Evolutionary conservation across 1,140 invertebrate genomes (phyloP).

Genomic region (Metaphire vulgaris): DNA sequence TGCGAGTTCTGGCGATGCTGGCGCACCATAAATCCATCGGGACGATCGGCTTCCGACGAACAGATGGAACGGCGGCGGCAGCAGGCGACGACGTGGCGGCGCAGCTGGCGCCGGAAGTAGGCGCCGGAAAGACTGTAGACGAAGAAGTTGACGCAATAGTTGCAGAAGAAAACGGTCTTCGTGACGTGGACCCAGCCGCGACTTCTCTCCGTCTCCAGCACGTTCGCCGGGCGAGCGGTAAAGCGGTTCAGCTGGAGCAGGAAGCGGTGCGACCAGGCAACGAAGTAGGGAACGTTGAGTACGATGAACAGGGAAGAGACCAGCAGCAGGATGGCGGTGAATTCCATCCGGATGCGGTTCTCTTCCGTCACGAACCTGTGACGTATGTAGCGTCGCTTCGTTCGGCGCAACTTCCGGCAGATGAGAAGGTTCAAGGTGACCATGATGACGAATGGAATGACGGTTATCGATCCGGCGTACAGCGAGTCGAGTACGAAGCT

Average conservation of each 20-base stretch:
- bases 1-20: neutral
- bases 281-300: constrained; percentile 39
- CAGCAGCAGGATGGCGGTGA: constrained; percentile 38
- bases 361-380: constrained; percentile 29
- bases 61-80: neutral
- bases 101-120: constrained; percentile 32
- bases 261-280: constrained; percentile 37
- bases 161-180: constrained; percentile 38
- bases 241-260: constrained; percentile 18
- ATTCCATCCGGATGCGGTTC: constrained; percentile 36
- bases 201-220: neutral
- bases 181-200: constrained; percentile 34
- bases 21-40: neutral
- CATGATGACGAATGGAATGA: constrained; percentile 41
- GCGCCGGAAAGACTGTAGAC: constrained; percentile 40
- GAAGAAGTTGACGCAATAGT: constrained; percentile 43
- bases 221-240: neutral
- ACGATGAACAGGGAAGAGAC: constrained; percentile 38
- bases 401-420: constrained; percentile 34
- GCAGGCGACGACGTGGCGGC: constrained; percentile 18
- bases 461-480: constrained; percentile 39
- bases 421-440: constrained; percentile 39
- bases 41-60: neutral
- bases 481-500: constrained; percentile 41
- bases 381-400: neutral